Evolutionary conservation across 2,797 vertebrate species (phyloP).

Genomic region (Rhincodon typus): DNA sequence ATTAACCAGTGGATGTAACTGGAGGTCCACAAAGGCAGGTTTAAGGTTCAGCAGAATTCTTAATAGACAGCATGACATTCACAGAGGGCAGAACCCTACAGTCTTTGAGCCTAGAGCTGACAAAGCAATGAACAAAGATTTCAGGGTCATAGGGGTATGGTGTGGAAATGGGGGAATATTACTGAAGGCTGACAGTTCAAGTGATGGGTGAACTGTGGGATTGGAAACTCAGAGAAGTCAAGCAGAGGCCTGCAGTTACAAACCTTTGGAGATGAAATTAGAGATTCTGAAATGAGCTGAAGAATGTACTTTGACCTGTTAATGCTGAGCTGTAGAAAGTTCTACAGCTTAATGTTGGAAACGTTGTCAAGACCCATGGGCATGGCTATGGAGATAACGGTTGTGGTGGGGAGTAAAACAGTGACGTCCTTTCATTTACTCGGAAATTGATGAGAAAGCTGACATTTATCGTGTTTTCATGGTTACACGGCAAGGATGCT

Average conservation of each 20-base stretch:
- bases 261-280: not conserved
- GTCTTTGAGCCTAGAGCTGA: not conserved
- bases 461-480: not conserved
- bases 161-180: not conserved
- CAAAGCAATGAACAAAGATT: not conserved
- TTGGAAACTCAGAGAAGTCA: not conserved
- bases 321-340: not conserved
- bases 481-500: too few relatives aligned
- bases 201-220: not conserved
- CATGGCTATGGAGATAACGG: not conserved
- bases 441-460: not conserved
- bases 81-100: not conserved
- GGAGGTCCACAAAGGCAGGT: not conserved
- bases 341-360: not conserved
- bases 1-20: not conserved
- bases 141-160: not conserved
- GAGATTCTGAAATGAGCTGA: not conserved
- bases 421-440: not conserved
- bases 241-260: not conserved
- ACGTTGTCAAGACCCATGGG: not conserved
- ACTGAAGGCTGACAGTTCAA: not conserved
- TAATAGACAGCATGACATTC: not conserved
- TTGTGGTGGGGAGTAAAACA: not conserved
- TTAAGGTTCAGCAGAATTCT: not conserved
- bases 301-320: not conserved